Conservation (phyloP, 2,888 invertebrate species). For the Erannis defoliaria region DNA sequence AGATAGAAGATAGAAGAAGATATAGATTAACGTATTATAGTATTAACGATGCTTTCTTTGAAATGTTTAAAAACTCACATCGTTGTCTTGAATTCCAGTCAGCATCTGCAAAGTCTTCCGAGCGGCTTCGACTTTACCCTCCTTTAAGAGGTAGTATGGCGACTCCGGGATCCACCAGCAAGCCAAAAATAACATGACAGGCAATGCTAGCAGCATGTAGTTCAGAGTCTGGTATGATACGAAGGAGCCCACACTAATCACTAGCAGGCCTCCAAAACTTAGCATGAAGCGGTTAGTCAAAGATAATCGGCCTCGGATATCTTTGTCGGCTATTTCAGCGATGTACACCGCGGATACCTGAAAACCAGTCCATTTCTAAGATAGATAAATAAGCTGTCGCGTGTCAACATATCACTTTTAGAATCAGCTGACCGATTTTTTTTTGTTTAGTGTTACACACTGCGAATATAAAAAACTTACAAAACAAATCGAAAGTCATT, state of each 20-base stretch:
- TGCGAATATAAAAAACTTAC: too few species aligned
- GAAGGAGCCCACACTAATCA: conserved; percentile 71
- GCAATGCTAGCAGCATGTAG: conserved; percentile 74
- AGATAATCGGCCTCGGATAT: conserved; percentile 70
- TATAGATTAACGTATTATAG: too few species aligned
- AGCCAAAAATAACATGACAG: conserved; percentile 74
- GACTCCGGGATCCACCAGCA: conserved; percentile 87
- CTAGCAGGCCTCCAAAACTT: conserved; percentile 70
- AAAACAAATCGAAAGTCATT: too few species aligned
- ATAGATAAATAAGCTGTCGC: too few species aligned
- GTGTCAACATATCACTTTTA: too few species aligned
- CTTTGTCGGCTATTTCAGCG: conserved; percentile 77
- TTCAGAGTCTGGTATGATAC: conserved; percentile 68
- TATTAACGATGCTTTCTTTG: too few species aligned
- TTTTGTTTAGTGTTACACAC: too few species aligned
- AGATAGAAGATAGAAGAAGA: too few species aligned
- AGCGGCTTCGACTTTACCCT: conserved; percentile 74
- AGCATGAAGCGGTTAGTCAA: conserved; percentile 65
- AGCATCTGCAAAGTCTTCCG: conserved; percentile 67
- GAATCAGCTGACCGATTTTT: too few species aligned
- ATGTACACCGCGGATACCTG: conserved; percentile 76
- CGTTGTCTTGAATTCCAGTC: conserved; percentile 62
- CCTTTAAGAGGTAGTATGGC: conserved; percentile 86
- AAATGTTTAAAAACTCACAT: conserved; percentile 57
- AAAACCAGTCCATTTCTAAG: conserved; percentile 42